Conservation (phyloP, 2,113 vertebrate species). For the Hippoglossus stenolepis region DNA sequence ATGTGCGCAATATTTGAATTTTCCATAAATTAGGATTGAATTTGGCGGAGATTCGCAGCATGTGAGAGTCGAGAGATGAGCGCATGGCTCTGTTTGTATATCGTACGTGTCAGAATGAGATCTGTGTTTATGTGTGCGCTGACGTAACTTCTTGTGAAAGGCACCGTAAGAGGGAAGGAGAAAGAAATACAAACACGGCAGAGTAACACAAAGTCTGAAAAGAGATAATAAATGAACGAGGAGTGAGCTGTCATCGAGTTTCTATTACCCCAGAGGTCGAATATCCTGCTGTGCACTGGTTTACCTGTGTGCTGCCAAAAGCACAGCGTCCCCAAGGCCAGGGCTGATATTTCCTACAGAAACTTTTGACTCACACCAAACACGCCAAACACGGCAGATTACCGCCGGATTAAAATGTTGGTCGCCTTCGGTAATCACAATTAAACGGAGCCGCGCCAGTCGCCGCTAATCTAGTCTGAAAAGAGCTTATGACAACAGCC, state of each 20-base stretch:
- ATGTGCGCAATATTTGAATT: not conserved
- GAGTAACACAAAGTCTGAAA: not conserved
- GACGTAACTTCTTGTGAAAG: conserved; percentile 2
- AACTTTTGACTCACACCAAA: conserved; percentile 32
- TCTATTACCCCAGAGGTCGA: not conserved
- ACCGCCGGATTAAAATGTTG: conserved; percentile 42
- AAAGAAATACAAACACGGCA: not conserved
- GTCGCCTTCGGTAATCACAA: conserved; percentile 43
- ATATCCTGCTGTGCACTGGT: not conserved
- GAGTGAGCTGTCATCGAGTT: not conserved
- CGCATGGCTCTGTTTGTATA: conserved; percentile 36
- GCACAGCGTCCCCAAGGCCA: not conserved
- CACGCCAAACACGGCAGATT: conserved; percentile 49
- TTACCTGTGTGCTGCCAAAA: not conserved
- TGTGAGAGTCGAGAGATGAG: not conserved
- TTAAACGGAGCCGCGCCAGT: conserved; percentile 39
- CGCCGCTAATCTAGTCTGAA: conserved; percentile 51
- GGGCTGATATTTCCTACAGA: not conserved
- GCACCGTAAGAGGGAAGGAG: not conserved
- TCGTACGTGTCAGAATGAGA: conserved; percentile 8
- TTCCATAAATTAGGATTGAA: conserved; percentile 9
- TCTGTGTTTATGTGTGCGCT: conserved; percentile 29
- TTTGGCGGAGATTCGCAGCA: not conserved
- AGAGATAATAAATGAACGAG: not conserved
- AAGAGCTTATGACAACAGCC: conserved; percentile 43